Evolutionary conservation across 2,113 vertebrate genomes (phyloP).

Genomic region (Phalacrocorax brasilianus): DNA sequence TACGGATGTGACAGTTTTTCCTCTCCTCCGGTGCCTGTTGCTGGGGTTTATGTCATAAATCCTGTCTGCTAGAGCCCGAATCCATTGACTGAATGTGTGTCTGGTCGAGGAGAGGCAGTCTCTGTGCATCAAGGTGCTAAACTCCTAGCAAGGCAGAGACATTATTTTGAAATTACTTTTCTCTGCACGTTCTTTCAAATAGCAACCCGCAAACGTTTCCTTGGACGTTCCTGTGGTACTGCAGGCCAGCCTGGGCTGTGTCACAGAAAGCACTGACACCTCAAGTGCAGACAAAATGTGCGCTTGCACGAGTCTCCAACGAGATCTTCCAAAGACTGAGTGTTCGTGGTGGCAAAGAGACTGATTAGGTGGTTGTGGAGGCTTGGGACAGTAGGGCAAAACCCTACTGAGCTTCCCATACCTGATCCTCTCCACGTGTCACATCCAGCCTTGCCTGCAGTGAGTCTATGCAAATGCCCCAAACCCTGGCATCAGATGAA

Average conservation of each 20-base stretch:
- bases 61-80: background rate
- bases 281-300: background rate
- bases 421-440: background rate
- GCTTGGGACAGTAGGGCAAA: background rate
- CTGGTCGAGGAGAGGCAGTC: background rate
- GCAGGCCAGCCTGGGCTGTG: background rate
- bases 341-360: background rate
- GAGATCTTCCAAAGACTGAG: background rate
- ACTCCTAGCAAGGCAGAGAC: background rate
- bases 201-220: background rate
- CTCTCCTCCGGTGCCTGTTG: background rate
- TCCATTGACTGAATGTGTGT: background rate
- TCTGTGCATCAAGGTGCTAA: background rate
- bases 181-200: background rate
- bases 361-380: background rate
- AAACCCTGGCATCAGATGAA: background rate
- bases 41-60: background rate
- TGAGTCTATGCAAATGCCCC: background rate
- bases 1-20: background rate
- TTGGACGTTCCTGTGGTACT: background rate
- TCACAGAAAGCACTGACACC: background rate
- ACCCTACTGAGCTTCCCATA: fast-evolving
- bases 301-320: background rate
- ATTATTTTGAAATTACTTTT: background rate
- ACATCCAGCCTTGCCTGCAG: background rate